Percentiles rank a stretch among this genome's conserved stretches.
Conservation (phyloP, 2,888 invertebrate genomes). For the Acronicta aceris region DNA sequence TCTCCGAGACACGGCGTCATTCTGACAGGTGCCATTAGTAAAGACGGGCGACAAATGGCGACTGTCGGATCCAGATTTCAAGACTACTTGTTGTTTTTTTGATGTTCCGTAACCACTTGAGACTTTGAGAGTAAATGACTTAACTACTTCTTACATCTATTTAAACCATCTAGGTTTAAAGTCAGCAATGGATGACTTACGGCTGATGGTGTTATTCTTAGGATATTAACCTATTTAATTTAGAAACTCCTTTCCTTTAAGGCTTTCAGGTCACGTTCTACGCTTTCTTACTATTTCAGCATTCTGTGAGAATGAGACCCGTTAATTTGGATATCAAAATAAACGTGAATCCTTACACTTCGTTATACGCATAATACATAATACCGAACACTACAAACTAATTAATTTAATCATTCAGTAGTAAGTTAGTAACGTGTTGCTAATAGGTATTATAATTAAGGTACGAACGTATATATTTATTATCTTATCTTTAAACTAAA, state of each 20-base stretch:
- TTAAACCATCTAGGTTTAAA: no score
- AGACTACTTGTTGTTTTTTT: constrained; percentile 45
- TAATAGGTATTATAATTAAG: constrained; percentile 3
- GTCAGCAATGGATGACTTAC: no score
- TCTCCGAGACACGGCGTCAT: constrained; percentile 56
- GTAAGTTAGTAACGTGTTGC: constrained; percentile 14
- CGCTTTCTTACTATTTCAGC: constrained; percentile 3
- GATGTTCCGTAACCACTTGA: constrained; percentile 26
- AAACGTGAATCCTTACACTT: constrained; percentile 19
- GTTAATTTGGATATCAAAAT: constrained; percentile 21
- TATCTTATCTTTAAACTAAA: constrained; percentile 56
- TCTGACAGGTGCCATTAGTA: constrained; percentile 76
- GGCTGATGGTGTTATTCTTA: not conserved
- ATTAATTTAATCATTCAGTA: constrained; percentile 14
- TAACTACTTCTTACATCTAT: not conserved
- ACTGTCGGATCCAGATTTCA: constrained; percentile 65
- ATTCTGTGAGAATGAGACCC: not conserved
- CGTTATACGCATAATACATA: constrained; percentile 11
- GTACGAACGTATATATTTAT: constrained; percentile 28
- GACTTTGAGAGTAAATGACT: no score
- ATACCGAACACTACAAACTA: constrained; percentile 17
- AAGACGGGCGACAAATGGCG: constrained; percentile 70
- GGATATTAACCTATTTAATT: no score
- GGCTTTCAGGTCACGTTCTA: constrained; percentile 9
- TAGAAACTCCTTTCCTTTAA: not conserved